phyloP scores from a whole-genome alignment of 30 jellyfish, hydroid and myxozoan species.

The Phacellophora camtschatica region DNA sequence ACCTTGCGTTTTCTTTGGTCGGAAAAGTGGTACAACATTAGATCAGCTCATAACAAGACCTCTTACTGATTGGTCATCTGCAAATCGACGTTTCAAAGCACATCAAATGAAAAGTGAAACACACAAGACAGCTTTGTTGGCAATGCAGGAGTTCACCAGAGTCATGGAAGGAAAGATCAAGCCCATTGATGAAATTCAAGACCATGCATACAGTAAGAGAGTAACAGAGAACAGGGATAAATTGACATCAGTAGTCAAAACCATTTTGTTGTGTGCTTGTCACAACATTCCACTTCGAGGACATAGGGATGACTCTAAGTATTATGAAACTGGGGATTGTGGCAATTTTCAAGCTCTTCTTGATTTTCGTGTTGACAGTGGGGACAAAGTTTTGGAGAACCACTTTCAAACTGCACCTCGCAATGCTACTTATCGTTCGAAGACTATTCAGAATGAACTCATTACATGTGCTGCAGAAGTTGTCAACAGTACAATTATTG shows the following conservation, averaged over 20 bases:
- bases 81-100: not conserved
- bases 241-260: not conserved
- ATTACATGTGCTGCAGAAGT: constrained; percentile 35
- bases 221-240: not conserved
- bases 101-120: not conserved
- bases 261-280: not conserved
- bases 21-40: not conserved
- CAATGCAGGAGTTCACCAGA: not conserved
- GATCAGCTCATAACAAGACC: not conserved
- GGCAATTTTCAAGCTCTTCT: not conserved
- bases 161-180: not conserved
- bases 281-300: constrained; percentile 6
- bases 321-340: not conserved
- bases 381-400: not conserved
- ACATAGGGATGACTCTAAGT: constrained; percentile 5
- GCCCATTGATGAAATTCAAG: not conserved
- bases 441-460: constrained; percentile 50
- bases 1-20: constrained; percentile 18
- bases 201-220: not conserved
- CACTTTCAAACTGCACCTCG: constrained; percentile 29
- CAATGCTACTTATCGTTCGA: constrained; percentile 64
- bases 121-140: not conserved
- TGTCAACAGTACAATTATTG: not conserved
- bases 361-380: constrained; percentile 13
- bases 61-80: constrained; percentile 5